phyloP scores from a whole-genome alignment of 2,888 invertebrate genomes.

The Cosmia trapezina region DNA sequence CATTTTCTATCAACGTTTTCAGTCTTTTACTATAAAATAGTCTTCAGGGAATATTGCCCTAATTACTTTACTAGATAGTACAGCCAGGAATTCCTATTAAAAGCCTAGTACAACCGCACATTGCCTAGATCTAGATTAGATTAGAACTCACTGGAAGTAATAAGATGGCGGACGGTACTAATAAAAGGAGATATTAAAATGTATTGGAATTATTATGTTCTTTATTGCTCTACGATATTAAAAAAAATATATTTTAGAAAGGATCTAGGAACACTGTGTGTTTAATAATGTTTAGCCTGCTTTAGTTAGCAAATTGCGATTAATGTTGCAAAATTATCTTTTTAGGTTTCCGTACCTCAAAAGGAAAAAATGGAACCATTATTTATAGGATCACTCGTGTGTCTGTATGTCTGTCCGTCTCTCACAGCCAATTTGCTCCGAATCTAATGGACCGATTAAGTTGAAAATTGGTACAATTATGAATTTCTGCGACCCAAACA shows the following conservation, averaged over 20 bases:
- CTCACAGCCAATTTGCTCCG: too few species aligned
- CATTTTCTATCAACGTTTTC: too few species aligned
- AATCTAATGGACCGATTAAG: too few species aligned
- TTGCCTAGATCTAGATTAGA: slow-evolving; percentile 22
- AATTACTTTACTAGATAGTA: not conserved
- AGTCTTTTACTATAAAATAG: not conserved
- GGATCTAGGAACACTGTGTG: not conserved
- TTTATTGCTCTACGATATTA: not conserved
- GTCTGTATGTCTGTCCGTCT: too few species aligned
- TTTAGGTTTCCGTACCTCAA: too few species aligned
- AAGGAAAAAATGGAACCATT: too few species aligned
- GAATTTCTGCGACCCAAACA: too few species aligned
- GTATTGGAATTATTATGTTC: slow-evolving; percentile 1
- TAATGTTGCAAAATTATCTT: too few species aligned
- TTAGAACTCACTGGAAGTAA: slow-evolving; percentile 15
- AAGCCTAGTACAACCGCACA: not conserved
- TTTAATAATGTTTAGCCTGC: too few species aligned
- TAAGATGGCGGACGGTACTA: not conserved
- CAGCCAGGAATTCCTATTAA: slow-evolving; percentile 21
- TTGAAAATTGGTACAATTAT: too few species aligned
- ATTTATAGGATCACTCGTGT: too few species aligned
- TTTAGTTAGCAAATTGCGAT: too few species aligned
- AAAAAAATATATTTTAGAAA: not conserved
- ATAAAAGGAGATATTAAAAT: slow-evolving; percentile 21
- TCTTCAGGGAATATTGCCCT: not conserved